Evolutionary conservation across 2,113 vertebrate species (phyloP).

Genomic region (Rhipidura dahli): DNA sequence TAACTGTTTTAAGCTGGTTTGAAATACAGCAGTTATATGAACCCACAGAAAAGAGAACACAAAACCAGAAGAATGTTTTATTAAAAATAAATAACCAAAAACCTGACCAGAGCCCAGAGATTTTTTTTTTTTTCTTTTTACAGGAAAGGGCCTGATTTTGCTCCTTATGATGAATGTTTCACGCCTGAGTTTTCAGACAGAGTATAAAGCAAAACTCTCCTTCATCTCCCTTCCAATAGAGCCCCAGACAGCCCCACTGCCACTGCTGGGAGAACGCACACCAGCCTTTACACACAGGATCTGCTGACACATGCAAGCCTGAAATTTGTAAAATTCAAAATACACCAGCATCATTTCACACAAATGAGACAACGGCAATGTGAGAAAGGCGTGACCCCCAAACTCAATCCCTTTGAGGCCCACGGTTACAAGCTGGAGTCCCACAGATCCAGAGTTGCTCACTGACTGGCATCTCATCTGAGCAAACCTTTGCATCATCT

Average conservation of each 20-base stretch:
- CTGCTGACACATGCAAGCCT: background rate
- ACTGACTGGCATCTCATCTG: background rate
- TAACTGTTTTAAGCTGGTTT: background rate
- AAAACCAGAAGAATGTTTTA: background rate
- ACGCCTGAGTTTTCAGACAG: background rate
- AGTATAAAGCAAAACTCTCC: background rate
- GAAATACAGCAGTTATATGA: background rate
- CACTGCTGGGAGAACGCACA: background rate
- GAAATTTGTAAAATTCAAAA: background rate
- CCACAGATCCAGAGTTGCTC: background rate
- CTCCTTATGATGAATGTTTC: background rate
- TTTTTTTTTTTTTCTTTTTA: background rate
- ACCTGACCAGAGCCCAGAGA: background rate
- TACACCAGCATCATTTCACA: background rate
- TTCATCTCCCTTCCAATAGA: background rate
- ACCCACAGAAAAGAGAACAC: background rate
- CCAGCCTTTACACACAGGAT: background rate
- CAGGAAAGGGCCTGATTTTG: background rate
- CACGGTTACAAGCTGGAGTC: background rate
- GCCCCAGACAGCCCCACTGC: background rate
- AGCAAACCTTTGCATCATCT: constrained; percentile 5
- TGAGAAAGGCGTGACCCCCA: background rate
- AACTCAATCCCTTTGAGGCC: background rate
- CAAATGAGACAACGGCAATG: background rate
- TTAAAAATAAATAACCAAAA: background rate